A percentile compares a stretch with the other conserved stretches of the same genome.
These are phyloP conservation scores for Dufourea novaeangliae DNA, from an alignment of 1,140 invertebrate genomes.

Conservation along the genomic window DNA sequence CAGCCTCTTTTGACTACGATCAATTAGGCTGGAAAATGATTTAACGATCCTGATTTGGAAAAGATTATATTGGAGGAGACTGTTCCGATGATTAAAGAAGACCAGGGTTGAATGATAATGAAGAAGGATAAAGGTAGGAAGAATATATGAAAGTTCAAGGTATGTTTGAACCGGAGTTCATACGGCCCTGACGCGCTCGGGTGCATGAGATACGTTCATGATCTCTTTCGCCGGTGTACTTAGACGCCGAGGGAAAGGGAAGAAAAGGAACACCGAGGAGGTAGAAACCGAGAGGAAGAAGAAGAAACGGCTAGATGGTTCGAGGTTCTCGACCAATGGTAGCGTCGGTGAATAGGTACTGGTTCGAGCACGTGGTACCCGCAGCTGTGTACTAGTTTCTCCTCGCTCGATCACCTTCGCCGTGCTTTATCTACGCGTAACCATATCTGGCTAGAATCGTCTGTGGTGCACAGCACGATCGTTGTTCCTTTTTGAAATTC, in stretches of 20 bases:
- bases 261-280: background rate
- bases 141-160: background rate
- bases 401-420: constrained; percentile 50
- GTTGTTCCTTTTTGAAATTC: constrained; percentile 12
- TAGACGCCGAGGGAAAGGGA: constrained; percentile 6
- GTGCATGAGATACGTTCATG: constrained; percentile 33
- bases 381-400: background rate
- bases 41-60: background rate
- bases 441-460: constrained; percentile 15
- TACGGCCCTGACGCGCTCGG: constrained; percentile 31
- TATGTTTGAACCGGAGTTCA: background rate
- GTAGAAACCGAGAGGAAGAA: constrained; percentile 4
- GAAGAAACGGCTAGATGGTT: constrained; percentile 27
- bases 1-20: background rate
- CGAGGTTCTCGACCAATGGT: constrained; percentile 34
- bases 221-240: constrained; percentile 38
- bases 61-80: background rate
- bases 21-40: constrained; percentile 14
- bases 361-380: constrained; percentile 7
- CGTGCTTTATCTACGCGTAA: constrained; percentile 22
- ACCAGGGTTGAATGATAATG: background rate
- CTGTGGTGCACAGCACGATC: background rate
- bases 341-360: constrained; percentile 1
- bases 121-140: background rate
- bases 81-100: background rate